phyloP scores from a whole-genome alignment of 2,797 vertebrate genomes.

The Pseudochirops cupreus region DNA sequence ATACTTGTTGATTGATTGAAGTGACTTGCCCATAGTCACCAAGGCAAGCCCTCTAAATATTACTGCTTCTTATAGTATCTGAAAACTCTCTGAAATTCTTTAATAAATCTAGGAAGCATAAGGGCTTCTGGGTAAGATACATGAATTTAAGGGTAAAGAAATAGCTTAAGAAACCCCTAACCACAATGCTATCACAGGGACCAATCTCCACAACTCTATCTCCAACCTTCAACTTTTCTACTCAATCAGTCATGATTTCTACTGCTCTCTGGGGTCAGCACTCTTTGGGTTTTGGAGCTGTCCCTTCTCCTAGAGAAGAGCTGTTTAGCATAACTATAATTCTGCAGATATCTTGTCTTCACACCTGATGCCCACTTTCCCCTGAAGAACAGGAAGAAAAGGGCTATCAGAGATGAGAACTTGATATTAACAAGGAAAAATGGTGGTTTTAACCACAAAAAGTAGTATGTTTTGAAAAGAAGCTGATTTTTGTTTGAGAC shows the following conservation, averaged over 20 bases:
- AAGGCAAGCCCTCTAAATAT: neutral
- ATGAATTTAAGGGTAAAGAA: neutral
- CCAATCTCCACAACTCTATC: neutral
- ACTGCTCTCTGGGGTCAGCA: neutral
- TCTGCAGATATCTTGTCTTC: too few species aligned
- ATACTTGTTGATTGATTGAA: neutral
- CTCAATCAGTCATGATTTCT: neutral
- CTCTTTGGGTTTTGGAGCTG: neutral
- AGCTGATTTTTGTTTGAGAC: constrained; percentile 29
- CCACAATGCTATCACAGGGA: neutral
- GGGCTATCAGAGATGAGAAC: neutral
- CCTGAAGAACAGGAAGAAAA: neutral
- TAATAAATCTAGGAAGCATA: neutral
- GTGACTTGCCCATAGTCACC: neutral
- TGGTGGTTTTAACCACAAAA: neutral
- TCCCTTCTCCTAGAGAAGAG: neutral
- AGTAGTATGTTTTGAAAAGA: constrained; percentile 16
- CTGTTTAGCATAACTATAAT: neutral
- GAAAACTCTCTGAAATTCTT: constrained; percentile 5
- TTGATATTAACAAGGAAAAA: neutral
- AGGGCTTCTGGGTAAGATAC: neutral
- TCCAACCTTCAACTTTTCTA: too few species aligned
- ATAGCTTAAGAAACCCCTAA: neutral
- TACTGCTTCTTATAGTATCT: neutral
- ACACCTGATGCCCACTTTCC: neutral